Percentiles rank a stretch among this genome's conserved stretches.
Evolutionary conservation across 2,888 invertebrate genomes (phyloP).

Genomic region (Marronus borbonicus): DNA sequence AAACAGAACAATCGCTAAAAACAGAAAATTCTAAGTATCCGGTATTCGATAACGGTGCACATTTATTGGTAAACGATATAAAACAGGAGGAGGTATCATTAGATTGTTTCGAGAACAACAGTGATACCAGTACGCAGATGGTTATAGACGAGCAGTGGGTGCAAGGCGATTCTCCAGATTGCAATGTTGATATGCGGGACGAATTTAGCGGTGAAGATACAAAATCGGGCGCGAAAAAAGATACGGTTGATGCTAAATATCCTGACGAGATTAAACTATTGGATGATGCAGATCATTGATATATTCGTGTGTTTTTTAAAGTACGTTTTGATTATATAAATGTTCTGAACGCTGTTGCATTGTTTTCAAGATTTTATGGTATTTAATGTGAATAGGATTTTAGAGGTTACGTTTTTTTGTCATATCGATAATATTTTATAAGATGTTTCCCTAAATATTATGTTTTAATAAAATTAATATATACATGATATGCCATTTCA

Average conservation of each 20-base stretch:
- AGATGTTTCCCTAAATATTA: constrained; percentile 17
- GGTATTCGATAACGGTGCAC: constrained; percentile 17
- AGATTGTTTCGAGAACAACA: constrained; percentile 51
- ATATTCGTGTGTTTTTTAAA: constrained; percentile 12
- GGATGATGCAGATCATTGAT: background rate
- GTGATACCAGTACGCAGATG: constrained; percentile 50
- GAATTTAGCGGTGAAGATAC: constrained; percentile 34
- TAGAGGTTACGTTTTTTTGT: constrained; percentile 17
- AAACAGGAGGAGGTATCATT: constrained; percentile 51
- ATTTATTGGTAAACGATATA: constrained; percentile 29
- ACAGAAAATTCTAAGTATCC: constrained; percentile 23
- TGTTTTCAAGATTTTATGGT: constrained; percentile 30
- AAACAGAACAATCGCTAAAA: constrained; percentile 46
- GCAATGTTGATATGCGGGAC: constrained; percentile 43
- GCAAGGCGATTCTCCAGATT: constrained; percentile 47
- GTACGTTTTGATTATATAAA: background rate
- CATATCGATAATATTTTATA: constrained; percentile 22
- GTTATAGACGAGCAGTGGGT: constrained; percentile 50
- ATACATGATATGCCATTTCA: background rate
- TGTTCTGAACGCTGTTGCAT: constrained; percentile 26
- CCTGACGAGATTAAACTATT: constrained; percentile 19
- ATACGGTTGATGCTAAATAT: constrained; percentile 6
- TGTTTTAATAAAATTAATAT: constrained; percentile 16
- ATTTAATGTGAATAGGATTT: constrained; percentile 19
- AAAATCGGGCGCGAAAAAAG: constrained; percentile 5